Conservation (phyloP, 2,888 invertebrate species). For the Drosophila suboccidentalis region DNA sequence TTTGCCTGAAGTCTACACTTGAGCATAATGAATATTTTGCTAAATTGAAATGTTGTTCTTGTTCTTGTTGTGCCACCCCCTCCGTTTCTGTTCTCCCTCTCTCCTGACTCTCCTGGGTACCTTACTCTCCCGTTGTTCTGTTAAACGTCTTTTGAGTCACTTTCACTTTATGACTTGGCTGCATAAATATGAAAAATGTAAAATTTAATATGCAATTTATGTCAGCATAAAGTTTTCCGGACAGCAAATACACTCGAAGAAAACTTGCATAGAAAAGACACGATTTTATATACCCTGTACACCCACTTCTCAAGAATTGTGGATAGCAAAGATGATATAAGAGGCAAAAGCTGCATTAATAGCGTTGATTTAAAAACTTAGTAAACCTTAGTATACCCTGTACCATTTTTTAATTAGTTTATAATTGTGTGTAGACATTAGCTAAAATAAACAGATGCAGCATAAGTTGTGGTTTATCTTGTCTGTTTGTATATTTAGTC, state of each 20-base stretch:
- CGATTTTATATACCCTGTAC: not conserved
- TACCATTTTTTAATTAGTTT: no score
- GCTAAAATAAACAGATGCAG: no score
- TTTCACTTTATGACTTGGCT: constrained; percentile 77
- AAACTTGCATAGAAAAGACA: not conserved
- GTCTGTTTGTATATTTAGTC: no score
- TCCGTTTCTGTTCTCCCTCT: not conserved
- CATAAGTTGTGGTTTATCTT: no score
- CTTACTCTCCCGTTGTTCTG: not conserved
- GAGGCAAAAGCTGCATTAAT: no score
- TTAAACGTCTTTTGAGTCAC: constrained; percentile 68
- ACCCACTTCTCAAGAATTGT: not conserved
- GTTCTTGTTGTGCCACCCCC: constrained; percentile 6
- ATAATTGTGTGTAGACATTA: no score
- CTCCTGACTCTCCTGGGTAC: not conserved
- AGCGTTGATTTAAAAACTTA: no score
- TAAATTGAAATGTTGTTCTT: constrained; percentile 78
- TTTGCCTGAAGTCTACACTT: constrained; percentile 64
- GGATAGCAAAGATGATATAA: no score
- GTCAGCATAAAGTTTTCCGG: constrained; percentile 57
- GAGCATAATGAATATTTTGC: constrained; percentile 79
- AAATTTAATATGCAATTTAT: constrained; percentile 82
- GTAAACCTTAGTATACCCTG: no score
- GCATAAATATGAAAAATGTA: constrained; percentile 82
- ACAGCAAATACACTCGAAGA: constrained; percentile 19